Base-by-base conservation (phyloP, 2,113 vertebrate species). In the Urocolius indicus region DNA sequence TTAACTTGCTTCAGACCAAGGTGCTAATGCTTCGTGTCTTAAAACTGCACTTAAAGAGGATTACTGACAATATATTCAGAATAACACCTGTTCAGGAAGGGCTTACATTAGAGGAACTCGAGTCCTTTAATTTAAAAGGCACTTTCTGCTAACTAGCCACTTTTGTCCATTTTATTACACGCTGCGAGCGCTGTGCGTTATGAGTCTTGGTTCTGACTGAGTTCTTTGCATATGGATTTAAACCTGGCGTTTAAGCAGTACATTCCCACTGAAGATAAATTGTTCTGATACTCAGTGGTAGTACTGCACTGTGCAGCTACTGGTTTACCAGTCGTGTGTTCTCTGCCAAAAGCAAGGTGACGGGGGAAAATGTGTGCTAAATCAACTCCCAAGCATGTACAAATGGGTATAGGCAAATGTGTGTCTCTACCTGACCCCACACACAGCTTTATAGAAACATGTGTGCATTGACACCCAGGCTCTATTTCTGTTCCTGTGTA, bases 31-130 rank as follows among this genome's bases (percentile, higher is more conserved):
- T 97, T 95, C 66, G 2, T 93, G 84, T 93, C 93, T 88, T 96
- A 94, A 96, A 84, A 83, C 94, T 94, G 95, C 96, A 96, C 96
- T 96, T 97, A 96, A 86, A 91, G 80, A 96, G 74, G 69, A 93
- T 94, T 97, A 91, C 89, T 96, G 89, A 81, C 72, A 24, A 58
- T 93, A 54, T 86, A 89, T 91, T 95, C 91, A 91, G 63, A 87
- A 66, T 89, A 93, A 94, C 92, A 93, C 83, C 94, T 87, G 22
- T 95, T 95, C 89, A 94, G 90, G 89, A 96, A 94, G 95, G 87
- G 93, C 93, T 97, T 95, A 67, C 90, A 41, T 92, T 96, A 95
- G 72, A 69, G 77, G 78, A 89, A 66, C 90, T 95, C 2, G 1
- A 95, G 87, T 92, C 94, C 84, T 95, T 95, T 91, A 78, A 89